Base-by-base conservation (phyloP, 2,113 vertebrate species). In the Neodontobutis hainanensis region DNA sequence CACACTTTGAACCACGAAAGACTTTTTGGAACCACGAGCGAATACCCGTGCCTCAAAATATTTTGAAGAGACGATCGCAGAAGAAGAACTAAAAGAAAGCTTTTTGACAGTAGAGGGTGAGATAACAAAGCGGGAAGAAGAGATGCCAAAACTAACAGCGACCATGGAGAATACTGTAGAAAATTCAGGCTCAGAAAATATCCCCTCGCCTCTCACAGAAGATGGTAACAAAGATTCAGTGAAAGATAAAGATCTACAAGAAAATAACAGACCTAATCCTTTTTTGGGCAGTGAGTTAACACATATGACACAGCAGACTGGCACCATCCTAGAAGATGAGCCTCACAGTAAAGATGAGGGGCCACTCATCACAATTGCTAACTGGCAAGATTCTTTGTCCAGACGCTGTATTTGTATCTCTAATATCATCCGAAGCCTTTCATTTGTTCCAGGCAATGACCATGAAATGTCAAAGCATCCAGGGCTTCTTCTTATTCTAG, bases 381-480 rank as follows among this genome's bases (percentile, higher is more conserved):
- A 94, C 88, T 99, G 97, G 97, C 97, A 99, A 92, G 97, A 99
- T 90, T 95, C 97, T 10, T 93, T 99, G 65, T 93, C 96, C 5
- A 95, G 96, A 50, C 97, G 97, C 85, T 99, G 97, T 67, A 74
- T 98, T 88, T 99, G 97, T 42, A 84, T 99, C 70, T 99, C 97
- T 19, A 99, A 99, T 73, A 98, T 99, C 74, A 93, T 99, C 83
- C 96, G 97, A 87, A 99, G 97, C 92, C 94, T 99, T 87, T 99
- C 97, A 0, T 99, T 99, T 12, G 94, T 99, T 70, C 97, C 97
- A 14, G 96, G 96, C 77, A 99, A 99, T 58, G 97, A 99, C 90
- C 94, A 95, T 60, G 97, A 98, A 88, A 98, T 99, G 97, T 99
- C 97, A 34, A 97, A 96, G 85, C 97, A 99, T 78, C 94, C 97